phyloP scores from a whole-genome alignment of 2,888 invertebrate genomes.

The Pharmacophagus antenor region DNA sequence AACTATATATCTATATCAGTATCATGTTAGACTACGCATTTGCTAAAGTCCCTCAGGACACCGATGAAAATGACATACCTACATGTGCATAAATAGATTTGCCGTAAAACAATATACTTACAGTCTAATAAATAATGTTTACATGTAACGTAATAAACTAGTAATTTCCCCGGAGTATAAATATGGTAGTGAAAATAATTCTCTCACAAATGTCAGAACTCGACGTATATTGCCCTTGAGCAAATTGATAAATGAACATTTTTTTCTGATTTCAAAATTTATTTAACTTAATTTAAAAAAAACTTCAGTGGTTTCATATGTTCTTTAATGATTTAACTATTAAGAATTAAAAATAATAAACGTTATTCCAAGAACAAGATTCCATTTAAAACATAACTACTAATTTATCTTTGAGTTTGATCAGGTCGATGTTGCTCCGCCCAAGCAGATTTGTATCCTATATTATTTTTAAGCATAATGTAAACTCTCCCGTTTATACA shows the following conservation, averaged over 20 bases:
- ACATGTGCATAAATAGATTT: background rate
- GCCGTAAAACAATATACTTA: slow-evolving; percentile 18
- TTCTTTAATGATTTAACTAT: slow-evolving; percentile 3
- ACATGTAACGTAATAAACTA: slow-evolving; percentile 26
- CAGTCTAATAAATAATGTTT: slow-evolving; percentile 26
- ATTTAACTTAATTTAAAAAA: background rate
- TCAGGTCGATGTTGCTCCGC: slow-evolving; percentile 41
- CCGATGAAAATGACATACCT: slow-evolving; percentile 46
- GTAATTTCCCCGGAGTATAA: slow-evolving; percentile 28
- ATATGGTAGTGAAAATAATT: slow-evolving; percentile 27
- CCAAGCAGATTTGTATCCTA: slow-evolving; percentile 42
- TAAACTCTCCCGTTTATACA: background rate
- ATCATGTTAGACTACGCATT: slow-evolving; percentile 44
- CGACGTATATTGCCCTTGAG: slow-evolving; percentile 15
- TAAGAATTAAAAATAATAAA: slow-evolving; percentile 27
- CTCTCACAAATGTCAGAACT: slow-evolving; percentile 25
- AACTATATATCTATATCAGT: slow-evolving; percentile 59
- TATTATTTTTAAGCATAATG: slow-evolving; percentile 30
- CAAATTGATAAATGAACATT: background rate
- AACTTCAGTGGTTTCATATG: background rate
- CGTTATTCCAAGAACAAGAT: slow-evolving; percentile 51
- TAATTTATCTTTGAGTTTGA: slow-evolving; percentile 71
- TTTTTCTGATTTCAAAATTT: background rate
- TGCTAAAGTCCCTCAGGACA: background rate
- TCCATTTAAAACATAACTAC: slow-evolving; percentile 63